A percentile compares a stretch with the other conserved stretches of the same genome.
Evolutionary conservation across 2,797 vertebrate species (phyloP).

Genomic region (Falco novaeseelandiae): DNA sequence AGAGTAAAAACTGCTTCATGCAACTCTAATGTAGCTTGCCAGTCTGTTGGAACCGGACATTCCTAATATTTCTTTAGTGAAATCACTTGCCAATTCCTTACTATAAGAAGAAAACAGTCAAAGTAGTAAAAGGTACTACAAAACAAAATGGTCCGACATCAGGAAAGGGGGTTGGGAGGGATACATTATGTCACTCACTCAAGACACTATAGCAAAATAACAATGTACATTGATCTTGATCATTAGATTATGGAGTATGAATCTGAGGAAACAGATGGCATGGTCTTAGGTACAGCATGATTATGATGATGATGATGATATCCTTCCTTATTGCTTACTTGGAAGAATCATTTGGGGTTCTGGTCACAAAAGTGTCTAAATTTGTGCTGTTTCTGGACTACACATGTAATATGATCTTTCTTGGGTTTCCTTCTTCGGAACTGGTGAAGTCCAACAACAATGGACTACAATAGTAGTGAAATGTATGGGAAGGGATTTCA

Average conservation of each 20-base stretch:
- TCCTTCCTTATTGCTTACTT: slow-evolving; percentile 17
- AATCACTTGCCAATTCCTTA: background rate
- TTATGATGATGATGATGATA: background rate
- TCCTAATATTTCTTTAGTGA: background rate
- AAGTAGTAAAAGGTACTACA: background rate
- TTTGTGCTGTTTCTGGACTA: background rate
- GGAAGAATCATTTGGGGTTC: background rate
- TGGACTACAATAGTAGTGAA: background rate
- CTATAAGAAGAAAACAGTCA: background rate
- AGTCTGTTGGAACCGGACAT: background rate
- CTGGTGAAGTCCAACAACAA: background rate
- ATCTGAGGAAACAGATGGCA: slow-evolving; percentile 29
- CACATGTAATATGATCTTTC: background rate
- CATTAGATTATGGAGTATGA: background rate
- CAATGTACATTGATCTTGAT: background rate
- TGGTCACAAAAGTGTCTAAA: background rate
- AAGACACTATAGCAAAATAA: background rate
- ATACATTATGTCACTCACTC: background rate
- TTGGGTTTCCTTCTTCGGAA: background rate
- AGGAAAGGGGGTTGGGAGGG: background rate
- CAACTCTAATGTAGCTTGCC: background rate
- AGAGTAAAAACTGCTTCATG: background rate
- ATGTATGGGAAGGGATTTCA: background rate
- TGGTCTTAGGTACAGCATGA: background rate
- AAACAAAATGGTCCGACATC: background rate